A percentile compares a stretch with the other conserved stretches of the same genome.
phyloP scores from a whole-genome alignment of 2,113 vertebrate species.

The Elephas maximus region DNA sequence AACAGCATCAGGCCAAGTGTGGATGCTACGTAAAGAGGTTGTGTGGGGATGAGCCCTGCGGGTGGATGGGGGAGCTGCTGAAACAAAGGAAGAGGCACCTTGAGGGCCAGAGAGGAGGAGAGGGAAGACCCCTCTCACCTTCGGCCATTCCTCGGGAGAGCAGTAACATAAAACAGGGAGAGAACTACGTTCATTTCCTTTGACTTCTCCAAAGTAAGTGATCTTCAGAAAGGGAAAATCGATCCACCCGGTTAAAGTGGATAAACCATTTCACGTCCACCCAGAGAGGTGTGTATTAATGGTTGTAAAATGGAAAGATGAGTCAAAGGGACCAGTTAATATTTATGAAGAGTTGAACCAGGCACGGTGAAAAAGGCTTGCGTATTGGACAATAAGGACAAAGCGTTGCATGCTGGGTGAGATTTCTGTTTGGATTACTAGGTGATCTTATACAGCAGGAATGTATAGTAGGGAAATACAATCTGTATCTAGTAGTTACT shows the following conservation, averaged over 20 bases:
- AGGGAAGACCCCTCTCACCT: neutral
- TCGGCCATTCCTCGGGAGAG: neutral
- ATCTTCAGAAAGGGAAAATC: neutral
- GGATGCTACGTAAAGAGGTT: neutral
- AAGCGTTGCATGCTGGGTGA: neutral
- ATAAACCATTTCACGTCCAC: neutral
- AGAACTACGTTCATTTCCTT: neutral
- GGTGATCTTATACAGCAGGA: neutral
- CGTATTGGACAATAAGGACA: neutral
- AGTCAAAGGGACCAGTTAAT: neutral
- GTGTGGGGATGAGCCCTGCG: neutral
- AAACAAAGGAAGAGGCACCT: neutral
- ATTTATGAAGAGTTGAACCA: neutral
- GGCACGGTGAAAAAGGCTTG: neutral
- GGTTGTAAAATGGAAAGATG: neutral
- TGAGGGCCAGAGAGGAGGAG: neutral
- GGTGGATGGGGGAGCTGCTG: neutral
- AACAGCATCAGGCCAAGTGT: rapidly evolving
- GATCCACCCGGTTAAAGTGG: neutral
- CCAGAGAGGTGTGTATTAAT: slow-evolving; percentile 1
- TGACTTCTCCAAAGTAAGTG: neutral
- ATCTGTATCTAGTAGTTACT: neutral
- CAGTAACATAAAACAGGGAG: neutral
- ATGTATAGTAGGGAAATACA: neutral
- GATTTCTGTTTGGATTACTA: slow-evolving; percentile 1